Evolutionary conservation across 2,797 vertebrate species (phyloP), one percentile per base, ranked within the genome.

Genomic region (Argyrosomus regius): DNA sequence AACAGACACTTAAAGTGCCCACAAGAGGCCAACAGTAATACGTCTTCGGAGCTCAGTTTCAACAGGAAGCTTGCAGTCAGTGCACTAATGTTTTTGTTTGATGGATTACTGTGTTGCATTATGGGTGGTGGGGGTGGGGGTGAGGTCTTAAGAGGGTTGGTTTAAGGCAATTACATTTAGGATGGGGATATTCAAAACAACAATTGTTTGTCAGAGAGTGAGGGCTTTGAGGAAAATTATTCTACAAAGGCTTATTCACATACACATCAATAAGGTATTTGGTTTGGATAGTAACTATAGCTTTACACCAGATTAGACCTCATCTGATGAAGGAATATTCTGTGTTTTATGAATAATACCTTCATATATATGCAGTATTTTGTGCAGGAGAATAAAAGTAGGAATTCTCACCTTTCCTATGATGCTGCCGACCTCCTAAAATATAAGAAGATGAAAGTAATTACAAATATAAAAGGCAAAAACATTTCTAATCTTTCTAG

Each of bases 361-460:
- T 74, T 59, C 31, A 60, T 31, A 62, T 45, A 71, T 26, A 59
- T 54, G 17, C 35, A 67, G 6, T 68, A 24, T 63, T 67, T 52
- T 59, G 41, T 66, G 9, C 8, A 50, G 48, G 18, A 66, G n/a
- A 78, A 66, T 2, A 28, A 52, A 80, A 78, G 72, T 5, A 43
- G 5, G 11, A 68, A 70, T 50, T 73, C 94, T 92, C 68, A 96
- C 95, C 95, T 96, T 96, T 88, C 95, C 95, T 89, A 96, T 96
- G 87, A 96, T 96, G 91, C 95, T 96, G 87, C 95, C 95, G 59
- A 96, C 95, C 85, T 96, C 95, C 95, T 96, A 62, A n/a, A 93
- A 90, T 20, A 72, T 57, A 89, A 66, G 26, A 26, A 80, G 11
- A 88, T 20, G 52, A 26, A 78, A 24, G 14, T 17, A 20, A 75